Evolutionary conservation across 2,888 invertebrate genomes (phyloP), one percentile per base, ranked within the genome.

Genomic region (Neuroscelio doddi): DNA sequence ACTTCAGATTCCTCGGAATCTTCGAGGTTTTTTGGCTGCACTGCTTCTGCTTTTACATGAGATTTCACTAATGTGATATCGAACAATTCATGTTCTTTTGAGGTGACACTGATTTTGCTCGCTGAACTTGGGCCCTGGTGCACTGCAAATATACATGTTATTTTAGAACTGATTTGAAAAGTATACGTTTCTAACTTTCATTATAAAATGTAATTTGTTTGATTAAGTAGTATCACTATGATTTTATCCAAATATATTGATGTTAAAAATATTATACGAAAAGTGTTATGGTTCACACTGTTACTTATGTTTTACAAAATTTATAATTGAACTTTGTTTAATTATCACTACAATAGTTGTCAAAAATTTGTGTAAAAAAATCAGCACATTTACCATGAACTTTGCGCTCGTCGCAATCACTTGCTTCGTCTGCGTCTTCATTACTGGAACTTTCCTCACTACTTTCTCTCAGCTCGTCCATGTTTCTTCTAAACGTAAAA

Each of bases 361-460:
- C 21, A 21, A 21, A 21, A 3, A 21, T 5, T 21, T 21, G 2
- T 21, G 5, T 21, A 21, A 21, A 5, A 21, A 21, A 5, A 5
- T 21, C 21, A 2, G 10, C 1, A 49, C 46, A 52, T 56, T 61
- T 17, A 65, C 65, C 21, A 12, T 44, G 47, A 44, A 42, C 47
- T 38, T 65, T 46, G 34, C 56, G 59, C 36, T 56, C 52, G 30
- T 41, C 61, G 21, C 45, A 55, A 44, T 52, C 57, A 27, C 58
- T 47, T 30, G 44, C 34, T 42, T 65, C 63, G 14, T 67, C 62
- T 1, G 57, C 66, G 5, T 67, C 68, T 14, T 71, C 69, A 29
- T 70, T 68, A 52, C 65, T 65, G 21, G 63, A 69, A 58, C 58
- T 64, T 27, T 65, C 68, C 41, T 65, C 64, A 21, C 65, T 62